Conservation (phyloP, 1,140 invertebrate genomes). For the Magallana gigas region DNA sequence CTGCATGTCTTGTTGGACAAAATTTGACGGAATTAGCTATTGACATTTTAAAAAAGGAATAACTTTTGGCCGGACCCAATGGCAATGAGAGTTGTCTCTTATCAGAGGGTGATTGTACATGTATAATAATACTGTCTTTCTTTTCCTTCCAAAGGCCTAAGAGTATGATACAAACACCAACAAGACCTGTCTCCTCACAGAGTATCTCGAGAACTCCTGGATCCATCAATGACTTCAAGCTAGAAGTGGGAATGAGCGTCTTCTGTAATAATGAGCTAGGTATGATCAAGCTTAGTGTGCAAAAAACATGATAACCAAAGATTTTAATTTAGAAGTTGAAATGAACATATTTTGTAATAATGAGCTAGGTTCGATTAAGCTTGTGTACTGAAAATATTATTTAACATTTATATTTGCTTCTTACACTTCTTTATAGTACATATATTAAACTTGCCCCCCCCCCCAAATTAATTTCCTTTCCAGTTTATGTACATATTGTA, state of each 20-base stretch:
- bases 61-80: too few relatives aligned
- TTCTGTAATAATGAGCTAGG: slow-evolving; percentile 80
- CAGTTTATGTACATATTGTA: too few relatives aligned
- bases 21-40: too few relatives aligned
- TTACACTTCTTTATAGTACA: too few relatives aligned
- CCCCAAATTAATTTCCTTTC: too few relatives aligned
- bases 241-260: slow-evolving; percentile 79
- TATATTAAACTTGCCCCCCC: too few relatives aligned
- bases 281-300: slow-evolving; percentile 54
- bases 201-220: slow-evolving; percentile 70
- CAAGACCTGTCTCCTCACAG: slow-evolving; percentile 67
- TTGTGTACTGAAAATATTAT: slow-evolving; percentile 14
- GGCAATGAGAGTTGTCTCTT: too few relatives aligned
- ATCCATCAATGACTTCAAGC: slow-evolving; percentile 69
- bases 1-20: too few relatives aligned
- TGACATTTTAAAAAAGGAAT: too few relatives aligned
- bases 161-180: slow-evolving; percentile 58
- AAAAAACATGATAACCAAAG: slow-evolving; percentile 60
- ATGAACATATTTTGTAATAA: slow-evolving; percentile 80
- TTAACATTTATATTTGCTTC: slow-evolving; percentile 44
- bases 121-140: background rate
- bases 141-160: slow-evolving; percentile 33
- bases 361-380: slow-evolving; percentile 76
- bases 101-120: too few relatives aligned
- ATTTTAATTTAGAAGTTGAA: slow-evolving; percentile 76